A percentile compares a stretch with the other conserved stretches of the same genome.
Evolutionary conservation across 2,888 invertebrate species (phyloP).

Genomic region (Oconnorella tubifera): DNA sequence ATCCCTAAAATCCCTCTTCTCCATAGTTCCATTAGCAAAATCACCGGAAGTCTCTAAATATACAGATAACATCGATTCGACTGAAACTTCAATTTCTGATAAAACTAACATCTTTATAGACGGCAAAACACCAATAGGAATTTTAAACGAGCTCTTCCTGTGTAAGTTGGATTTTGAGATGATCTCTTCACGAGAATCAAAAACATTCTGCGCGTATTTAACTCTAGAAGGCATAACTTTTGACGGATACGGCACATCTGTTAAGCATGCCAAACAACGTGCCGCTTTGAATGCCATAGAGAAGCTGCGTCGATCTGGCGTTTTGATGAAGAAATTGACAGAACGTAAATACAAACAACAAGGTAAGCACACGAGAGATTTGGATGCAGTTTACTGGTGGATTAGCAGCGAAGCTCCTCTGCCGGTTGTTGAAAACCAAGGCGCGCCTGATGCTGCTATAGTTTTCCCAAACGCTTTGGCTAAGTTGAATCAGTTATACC

Average conservation of each 20-base stretch:
- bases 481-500: not conserved
- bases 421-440: not conserved
- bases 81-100: not conserved
- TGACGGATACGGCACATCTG: not conserved
- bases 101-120: not conserved
- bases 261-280: not conserved
- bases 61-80: not conserved
- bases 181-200: no score
- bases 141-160: constrained; percentile 12
- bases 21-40: no score
- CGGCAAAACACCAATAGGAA: not conserved
- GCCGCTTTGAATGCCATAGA: not conserved
- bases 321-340: not conserved
- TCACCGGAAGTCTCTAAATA: no score
- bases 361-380: not conserved
- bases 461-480: not conserved
- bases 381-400: no score
- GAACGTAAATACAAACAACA: not conserved
- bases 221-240: not conserved
- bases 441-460: no score
- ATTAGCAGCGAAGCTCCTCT: not conserved
- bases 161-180: no score
- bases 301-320: not conserved
- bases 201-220: no score
- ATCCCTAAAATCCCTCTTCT: not conserved